A percentile compares a stretch with the other conserved stretches of the same genome.
Evolutionary conservation across 2,888 invertebrate genomes (phyloP).

Genomic region (Frankliniella fusca): DNA sequence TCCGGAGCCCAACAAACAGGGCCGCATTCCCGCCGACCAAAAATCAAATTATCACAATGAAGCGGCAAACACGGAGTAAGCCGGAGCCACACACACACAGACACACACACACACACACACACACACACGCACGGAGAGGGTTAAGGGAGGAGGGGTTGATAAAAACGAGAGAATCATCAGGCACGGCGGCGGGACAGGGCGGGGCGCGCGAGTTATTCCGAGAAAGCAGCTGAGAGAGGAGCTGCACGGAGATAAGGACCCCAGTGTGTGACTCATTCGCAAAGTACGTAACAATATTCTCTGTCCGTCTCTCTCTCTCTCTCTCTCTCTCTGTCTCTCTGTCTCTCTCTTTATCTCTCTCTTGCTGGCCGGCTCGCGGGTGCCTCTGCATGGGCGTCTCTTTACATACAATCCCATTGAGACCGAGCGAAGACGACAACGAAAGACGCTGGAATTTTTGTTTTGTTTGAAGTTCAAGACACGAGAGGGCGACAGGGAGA

Average conservation of each 20-base stretch:
- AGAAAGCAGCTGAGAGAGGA: neutral
- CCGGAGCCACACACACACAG: too few relatives aligned
- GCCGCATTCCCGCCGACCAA: neutral
- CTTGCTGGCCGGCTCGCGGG: neutral
- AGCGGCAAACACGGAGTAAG: too few relatives aligned
- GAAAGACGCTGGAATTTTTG: too few relatives aligned
- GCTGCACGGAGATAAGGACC: neutral
- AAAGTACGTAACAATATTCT: neutral
- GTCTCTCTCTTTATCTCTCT: neutral
- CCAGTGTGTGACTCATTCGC: neutral
- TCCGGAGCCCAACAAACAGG: too few relatives aligned
- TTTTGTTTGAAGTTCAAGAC: too few relatives aligned
- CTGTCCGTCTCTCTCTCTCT: neutral
- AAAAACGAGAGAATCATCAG: neutral
- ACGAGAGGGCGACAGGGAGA: too few relatives aligned
- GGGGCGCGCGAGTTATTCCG: neutral
- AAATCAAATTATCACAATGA: neutral
- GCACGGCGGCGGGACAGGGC: too few relatives aligned
- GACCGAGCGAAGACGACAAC: too few relatives aligned
- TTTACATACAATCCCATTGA: slow-evolving; percentile 17
- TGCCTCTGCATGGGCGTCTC: neutral
- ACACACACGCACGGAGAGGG: too few relatives aligned
- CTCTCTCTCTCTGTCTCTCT: neutral
- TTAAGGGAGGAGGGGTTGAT: too few relatives aligned
- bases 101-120: too few relatives aligned